Conservation (phyloP, 37 sponge, comb jelly and placozoan species). For the Crambe crambe region DNA sequence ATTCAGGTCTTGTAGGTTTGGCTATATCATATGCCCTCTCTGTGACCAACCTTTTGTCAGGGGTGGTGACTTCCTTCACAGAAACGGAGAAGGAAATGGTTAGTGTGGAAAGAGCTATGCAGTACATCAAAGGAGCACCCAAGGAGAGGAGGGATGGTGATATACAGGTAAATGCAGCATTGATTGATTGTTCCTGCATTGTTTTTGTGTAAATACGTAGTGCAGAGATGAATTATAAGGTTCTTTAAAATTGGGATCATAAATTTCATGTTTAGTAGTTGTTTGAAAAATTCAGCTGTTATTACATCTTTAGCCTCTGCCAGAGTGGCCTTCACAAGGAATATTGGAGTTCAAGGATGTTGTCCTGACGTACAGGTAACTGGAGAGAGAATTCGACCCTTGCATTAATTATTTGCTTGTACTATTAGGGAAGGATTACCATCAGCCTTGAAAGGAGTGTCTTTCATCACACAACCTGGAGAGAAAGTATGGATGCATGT, state of each 20-base stretch:
- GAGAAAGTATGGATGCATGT: constrained; percentile 70
- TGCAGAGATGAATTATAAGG: background rate
- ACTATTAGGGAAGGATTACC: constrained; percentile 54
- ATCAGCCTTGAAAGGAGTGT: constrained; percentile 65
- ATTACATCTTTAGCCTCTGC: constrained; percentile 29
- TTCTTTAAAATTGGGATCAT: background rate
- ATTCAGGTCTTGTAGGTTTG: constrained; percentile 87
- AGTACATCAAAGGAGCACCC: constrained; percentile 86
- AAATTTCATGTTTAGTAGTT: background rate
- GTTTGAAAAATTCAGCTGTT: background rate
- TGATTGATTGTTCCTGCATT: no score
- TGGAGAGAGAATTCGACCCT: no score
- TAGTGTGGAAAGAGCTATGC: constrained; percentile 89
- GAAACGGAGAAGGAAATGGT: constrained; percentile 99
- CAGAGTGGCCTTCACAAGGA: constrained; percentile 75
- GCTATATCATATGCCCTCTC: constrained; percentile 96
- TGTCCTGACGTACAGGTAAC: constrained; percentile 77
- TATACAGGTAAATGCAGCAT: constrained; percentile 31
- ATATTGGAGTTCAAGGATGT: constrained; percentile 61
- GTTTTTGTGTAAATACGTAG: no score
- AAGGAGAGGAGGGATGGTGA: constrained; percentile 48
- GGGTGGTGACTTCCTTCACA: constrained; percentile 86
- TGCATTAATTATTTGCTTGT: constrained; percentile 4
- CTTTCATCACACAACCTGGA: constrained; percentile 54
- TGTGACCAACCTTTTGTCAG: constrained; percentile 82